Conservation (phyloP, 2,888 invertebrate species). For the Pristionchus mayeri region DNA sequence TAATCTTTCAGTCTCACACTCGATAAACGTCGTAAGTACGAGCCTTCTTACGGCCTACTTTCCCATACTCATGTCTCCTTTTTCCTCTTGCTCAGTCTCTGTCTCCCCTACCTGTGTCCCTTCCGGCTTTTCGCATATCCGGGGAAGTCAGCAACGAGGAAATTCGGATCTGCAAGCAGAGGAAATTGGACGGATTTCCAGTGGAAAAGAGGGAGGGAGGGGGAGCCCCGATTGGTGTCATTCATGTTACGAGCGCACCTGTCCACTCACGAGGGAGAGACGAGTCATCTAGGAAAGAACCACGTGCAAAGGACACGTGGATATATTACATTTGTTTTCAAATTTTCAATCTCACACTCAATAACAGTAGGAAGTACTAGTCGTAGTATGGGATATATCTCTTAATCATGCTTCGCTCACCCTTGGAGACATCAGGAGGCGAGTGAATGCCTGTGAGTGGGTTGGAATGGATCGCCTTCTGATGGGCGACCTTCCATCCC, state of each 20-base stretch:
- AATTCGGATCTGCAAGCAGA: conserved; percentile 51
- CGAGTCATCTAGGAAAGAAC: background rate
- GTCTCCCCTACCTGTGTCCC: conserved; percentile 36
- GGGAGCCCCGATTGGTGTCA: background rate
- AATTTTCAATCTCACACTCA: too few species aligned
- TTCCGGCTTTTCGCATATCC: conserved; percentile 52
- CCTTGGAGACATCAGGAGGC: conserved; percentile 51
- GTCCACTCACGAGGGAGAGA: conserved; percentile 8
- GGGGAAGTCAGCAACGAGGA: conserved; percentile 62
- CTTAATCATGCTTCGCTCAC: background rate
- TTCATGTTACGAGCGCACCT: conserved; percentile 20
- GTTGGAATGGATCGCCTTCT: conserved; percentile 56
- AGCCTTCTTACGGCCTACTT: background rate
- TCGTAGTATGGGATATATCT: too few species aligned
- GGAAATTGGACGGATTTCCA: conserved; percentile 1
- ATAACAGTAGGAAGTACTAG: too few species aligned
- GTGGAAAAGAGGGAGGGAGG: background rate
- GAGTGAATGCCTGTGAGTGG: conserved; percentile 62
- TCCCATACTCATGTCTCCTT: background rate
- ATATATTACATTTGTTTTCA: too few species aligned
- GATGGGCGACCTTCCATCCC: conserved; percentile 57
- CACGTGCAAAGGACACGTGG: background rate
- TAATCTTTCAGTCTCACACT: too few species aligned
- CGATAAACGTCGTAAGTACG: background rate
- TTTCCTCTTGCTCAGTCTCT: background rate